phyloP scores from a whole-genome alignment of 2,113 vertebrate species.

The Antechinus stuartii region DNA sequence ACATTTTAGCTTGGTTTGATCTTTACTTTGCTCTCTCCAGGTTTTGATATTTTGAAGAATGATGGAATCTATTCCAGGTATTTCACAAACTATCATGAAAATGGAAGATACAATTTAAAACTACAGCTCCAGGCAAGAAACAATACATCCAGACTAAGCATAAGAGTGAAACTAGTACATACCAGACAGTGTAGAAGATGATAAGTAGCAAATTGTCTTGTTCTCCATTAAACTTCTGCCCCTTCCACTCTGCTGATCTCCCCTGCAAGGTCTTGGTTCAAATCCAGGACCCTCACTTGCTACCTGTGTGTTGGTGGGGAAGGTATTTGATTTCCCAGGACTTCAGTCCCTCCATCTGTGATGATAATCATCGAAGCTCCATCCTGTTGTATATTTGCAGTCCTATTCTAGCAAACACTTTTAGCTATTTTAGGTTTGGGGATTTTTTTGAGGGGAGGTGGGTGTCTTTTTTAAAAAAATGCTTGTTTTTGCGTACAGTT shows the following conservation, averaged over 20 bases:
- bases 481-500: too few relatives aligned
- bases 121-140: conserved; percentile 74
- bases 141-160: conserved; percentile 45
- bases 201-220: conserved; percentile 56
- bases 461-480: too few relatives aligned
- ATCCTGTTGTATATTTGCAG: background rate
- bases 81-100: conserved; percentile 74
- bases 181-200: conserved; percentile 82
- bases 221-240: background rate
- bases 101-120: conserved; percentile 85
- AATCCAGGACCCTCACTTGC: background rate
- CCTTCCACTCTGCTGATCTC: background rate
- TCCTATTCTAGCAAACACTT: too few relatives aligned
- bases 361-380: background rate
- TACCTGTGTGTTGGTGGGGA: background rate
- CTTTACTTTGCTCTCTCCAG: conserved; percentile 71
- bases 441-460: too few relatives aligned
- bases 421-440: too few relatives aligned
- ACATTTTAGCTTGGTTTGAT: conserved; percentile 53
- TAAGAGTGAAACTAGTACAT: conserved; percentile 71
- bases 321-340: background rate
- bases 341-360: background rate
- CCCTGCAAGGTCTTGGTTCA: background rate
- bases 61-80: conserved; percentile 86
- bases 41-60: conserved; percentile 81